phyloP scores from a whole-genome alignment of 2,113 vertebrate genomes.

The Danio rerio region DNA sequence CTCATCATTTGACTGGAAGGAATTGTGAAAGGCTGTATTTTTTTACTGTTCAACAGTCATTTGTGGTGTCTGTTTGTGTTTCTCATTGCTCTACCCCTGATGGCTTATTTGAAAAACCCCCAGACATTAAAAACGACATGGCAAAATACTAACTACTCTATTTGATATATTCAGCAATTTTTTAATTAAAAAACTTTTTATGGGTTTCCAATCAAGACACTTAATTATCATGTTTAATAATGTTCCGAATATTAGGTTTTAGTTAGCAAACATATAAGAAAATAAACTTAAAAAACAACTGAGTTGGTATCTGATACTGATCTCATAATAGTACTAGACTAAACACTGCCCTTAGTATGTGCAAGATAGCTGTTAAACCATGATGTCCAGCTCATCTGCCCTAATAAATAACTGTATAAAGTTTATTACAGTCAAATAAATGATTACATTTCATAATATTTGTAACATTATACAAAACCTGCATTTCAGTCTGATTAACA shows the following conservation, averaged over 20 bases:
- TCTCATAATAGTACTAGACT: conserved; percentile 2
- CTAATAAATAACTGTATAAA: neutral
- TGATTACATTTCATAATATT: too few relatives aligned
- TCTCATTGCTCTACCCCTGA: neutral
- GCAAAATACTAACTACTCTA: conserved; percentile 11
- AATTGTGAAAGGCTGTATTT: conserved; percentile 14
- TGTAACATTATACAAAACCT: too few relatives aligned
- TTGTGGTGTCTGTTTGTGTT: conserved; percentile 30
- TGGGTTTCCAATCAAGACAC: conserved; percentile 8
- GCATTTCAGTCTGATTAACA: too few relatives aligned
- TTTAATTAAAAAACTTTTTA: neutral
- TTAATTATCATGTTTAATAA: neutral
- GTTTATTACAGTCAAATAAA: too few relatives aligned
- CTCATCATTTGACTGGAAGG: conserved; percentile 34
- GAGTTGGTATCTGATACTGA: neutral
- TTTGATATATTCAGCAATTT: neutral
- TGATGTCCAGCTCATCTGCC: neutral
- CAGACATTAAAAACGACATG: conserved; percentile 6
- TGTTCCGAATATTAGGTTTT: neutral
- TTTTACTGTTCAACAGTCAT: neutral
- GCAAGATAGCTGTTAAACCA: neutral
- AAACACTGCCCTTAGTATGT: neutral
- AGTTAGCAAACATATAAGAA: neutral
- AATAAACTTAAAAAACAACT: neutral
- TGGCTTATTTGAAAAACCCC: neutral